Evolutionary conservation across 2,888 invertebrate genomes (phyloP), one percentile per base, ranked within the genome.

Genomic region (Phlogophora meticulosa): DNA sequence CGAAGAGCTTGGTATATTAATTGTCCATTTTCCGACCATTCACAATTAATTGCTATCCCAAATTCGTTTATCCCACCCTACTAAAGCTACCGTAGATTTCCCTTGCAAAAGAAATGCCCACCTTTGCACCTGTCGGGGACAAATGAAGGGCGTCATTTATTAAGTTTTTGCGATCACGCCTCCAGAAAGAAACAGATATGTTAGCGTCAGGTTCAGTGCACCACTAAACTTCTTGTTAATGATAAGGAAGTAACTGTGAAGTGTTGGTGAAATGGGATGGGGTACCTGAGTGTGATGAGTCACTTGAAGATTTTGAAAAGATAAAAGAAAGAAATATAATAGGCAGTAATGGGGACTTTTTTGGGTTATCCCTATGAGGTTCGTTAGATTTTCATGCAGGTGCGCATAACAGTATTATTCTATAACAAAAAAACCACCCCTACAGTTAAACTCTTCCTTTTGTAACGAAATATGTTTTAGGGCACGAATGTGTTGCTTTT

Each of bases 401-500:
- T 32, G 13, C 13, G 5, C 7, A 28, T 28, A 48, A 45, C 48
- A 34, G 11, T 17, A 24, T 53, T 34, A 40, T 34, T 22, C 7
- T 4, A 17, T 20, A 24, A 42, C 51, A 43, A 36, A 69, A 20
- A 7, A 24, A 1, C 13, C 11, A n/a, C 13, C 9, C n/a, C n/a
- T n/a, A n/a, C 5, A 36, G 20, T 43, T 43, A 34, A 42, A 2
- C 9, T 56, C 13, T 34, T 49, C 9, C 13, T 46, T 55, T 46
- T 9, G 5, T 28, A 55, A 22, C 13, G 0, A 42, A 55, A 69
- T 63, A n/a, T 63, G 52, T 65, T 62, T 32, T 7, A 7, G n/a
- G n/a, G 15, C 58, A 42, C 49, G n/a, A 73, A 65, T 66, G 53
- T 46, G 65, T 65, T 57, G 24, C 62, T 61, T n/a, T 59, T 72